These are phyloP conservation scores for Dasyprocta punctata DNA, from an alignment of 2,113 vertebrate genomes.

Conservation along the genomic window DNA sequence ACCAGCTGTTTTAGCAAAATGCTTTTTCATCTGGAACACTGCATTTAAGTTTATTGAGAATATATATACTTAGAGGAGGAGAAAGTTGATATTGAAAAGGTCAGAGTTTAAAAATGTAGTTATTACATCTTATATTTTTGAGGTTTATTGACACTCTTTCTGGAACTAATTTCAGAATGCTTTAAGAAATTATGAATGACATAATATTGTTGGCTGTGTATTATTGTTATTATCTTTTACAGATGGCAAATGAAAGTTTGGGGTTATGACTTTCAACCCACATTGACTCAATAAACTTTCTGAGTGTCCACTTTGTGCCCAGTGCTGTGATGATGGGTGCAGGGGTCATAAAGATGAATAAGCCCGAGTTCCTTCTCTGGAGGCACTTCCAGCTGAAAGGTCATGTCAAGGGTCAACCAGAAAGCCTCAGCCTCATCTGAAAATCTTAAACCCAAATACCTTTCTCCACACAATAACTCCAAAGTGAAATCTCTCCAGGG, in stretches of 20 bases:
- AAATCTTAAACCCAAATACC: slow-evolving; percentile 59
- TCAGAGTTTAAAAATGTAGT: slow-evolving; percentile 20
- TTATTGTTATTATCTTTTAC: slow-evolving; percentile 60
- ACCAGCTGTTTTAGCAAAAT: not conserved
- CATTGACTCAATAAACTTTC: slow-evolving; percentile 62
- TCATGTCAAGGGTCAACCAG: slow-evolving; percentile 60
- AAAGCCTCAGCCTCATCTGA: slow-evolving; percentile 52
- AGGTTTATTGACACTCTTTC: slow-evolving; percentile 26
- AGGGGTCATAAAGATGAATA: slow-evolving; percentile 65
- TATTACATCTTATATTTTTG: not conserved
- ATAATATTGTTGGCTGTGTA: not conserved
- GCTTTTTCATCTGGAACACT: not conserved
- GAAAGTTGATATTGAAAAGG: not conserved
- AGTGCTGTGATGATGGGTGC: not conserved
- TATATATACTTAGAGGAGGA: not conserved
- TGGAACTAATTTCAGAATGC: slow-evolving; percentile 58
- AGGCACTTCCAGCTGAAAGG: slow-evolving; percentile 52
- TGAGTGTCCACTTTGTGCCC: slow-evolving; percentile 59
- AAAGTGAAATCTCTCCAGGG: slow-evolving; percentile 36
- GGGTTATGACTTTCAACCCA: slow-evolving; percentile 71
- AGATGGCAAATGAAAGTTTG: slow-evolving; percentile 64
- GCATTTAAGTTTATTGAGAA: not conserved
- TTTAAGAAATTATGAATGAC: slow-evolving; percentile 46
- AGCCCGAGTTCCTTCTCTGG: slow-evolving; percentile 57
- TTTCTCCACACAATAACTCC: slow-evolving; percentile 32